phyloP scores from a whole-genome alignment of 2,113 vertebrate genomes.

The western clawed frog (Xenopus tropicalis) region DNA sequence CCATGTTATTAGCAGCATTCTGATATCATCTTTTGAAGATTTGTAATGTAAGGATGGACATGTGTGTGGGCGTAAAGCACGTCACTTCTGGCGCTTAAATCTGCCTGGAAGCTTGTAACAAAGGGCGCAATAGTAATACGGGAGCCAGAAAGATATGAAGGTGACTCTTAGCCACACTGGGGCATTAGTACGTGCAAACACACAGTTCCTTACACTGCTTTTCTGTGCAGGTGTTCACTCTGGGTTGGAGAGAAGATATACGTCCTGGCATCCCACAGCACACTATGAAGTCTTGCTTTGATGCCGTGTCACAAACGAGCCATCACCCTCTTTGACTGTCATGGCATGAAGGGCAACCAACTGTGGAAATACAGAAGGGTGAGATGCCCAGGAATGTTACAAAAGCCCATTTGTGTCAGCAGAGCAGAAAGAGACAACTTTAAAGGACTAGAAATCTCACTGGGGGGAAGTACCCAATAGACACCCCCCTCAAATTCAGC shows the following conservation, averaged over 20 bases:
- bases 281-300: conserved; percentile 92
- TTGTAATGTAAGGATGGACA: conserved; percentile 71
- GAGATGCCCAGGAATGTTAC: too few relatives aligned
- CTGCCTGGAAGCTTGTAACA: conserved; percentile 81
- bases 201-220: background rate
- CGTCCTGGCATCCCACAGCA: conserved; percentile 90
- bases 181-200: background rate
- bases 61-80: conserved; percentile 89
- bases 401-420: too few relatives aligned
- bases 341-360: conserved; percentile 97
- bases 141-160: conserved; percentile 81
- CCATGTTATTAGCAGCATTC: background rate
- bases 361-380: conserved; percentile 92
- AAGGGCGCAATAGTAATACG: conserved; percentile 73
- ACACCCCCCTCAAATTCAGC: too few relatives aligned
- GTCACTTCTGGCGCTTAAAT: conserved; percentile 80
- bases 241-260: conserved; percentile 95
- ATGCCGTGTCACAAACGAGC: conserved; percentile 87
- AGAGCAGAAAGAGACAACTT: too few relatives aligned
- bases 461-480: too few relatives aligned
- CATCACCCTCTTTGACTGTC: conserved; percentile 94
- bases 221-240: conserved; percentile 84
- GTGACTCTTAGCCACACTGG: background rate
- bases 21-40: conserved; percentile 64
- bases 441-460: too few relatives aligned